A percentile compares a stretch with the other conserved stretches of the same genome.
phyloP scores from a whole-genome alignment of 2,888 invertebrate species.

The Camptogramma bilineatum region DNA sequence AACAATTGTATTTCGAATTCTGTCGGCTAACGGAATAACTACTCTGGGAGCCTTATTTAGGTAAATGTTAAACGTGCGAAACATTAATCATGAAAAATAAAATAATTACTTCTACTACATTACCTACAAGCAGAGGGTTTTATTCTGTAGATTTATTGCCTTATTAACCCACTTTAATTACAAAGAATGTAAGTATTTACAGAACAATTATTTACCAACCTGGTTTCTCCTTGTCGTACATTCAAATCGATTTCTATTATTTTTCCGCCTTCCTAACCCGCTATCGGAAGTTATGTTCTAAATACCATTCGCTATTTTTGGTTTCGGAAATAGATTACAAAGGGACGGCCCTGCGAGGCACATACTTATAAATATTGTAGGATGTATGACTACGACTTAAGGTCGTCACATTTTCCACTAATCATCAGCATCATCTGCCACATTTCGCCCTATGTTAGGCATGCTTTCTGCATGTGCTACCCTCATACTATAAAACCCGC shows the following conservation, averaged over 20 bases:
- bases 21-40: no score
- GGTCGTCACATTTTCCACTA: no score
- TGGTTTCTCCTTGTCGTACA: slow-evolving; percentile 7
- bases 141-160: neutral
- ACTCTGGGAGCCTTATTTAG: no score
- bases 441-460: no score
- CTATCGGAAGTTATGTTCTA: slow-evolving; percentile 28
- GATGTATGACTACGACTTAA: no score
- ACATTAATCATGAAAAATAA: no score
- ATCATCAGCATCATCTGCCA: no score
- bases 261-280: slow-evolving; percentile 21
- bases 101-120: neutral
- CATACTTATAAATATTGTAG: neutral
- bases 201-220: slow-evolving; percentile 6
- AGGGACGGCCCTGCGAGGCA: slow-evolving; percentile 5
- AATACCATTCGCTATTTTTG: slow-evolving; percentile 27
- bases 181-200: neutral
- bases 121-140: neutral
- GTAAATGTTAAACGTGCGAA: no score
- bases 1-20: no score
- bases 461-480: no score
- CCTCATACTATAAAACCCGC: no score
- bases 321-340: slow-evolving; percentile 9
- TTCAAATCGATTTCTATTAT: neutral
- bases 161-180: neutral